phyloP scores from a whole-genome alignment of 2,797 vertebrate species.

The Enteromius fasciolatus region DNA sequence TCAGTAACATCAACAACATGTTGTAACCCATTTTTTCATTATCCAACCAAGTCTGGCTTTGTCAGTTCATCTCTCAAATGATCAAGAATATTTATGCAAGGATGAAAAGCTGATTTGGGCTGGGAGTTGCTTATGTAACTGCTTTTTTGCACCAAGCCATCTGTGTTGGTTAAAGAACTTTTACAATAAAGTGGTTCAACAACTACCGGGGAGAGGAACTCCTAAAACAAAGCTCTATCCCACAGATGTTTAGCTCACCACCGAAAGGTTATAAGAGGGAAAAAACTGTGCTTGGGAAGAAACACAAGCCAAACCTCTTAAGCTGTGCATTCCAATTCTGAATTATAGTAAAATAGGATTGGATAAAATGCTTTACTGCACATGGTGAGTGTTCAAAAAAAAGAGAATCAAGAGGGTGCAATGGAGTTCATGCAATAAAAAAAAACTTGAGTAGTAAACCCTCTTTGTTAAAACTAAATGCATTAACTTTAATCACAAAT shows the following conservation, averaged over 20 bases:
- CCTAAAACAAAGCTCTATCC: constrained; percentile 25
- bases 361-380: constrained; percentile 1
- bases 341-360: constrained; percentile 7
- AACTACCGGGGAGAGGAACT: background rate
- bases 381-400: constrained; percentile 12
- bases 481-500: background rate
- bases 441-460: background rate
- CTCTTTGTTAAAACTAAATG: background rate
- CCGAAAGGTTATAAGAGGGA: background rate
- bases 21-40: constrained; percentile 28
- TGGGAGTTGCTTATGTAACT: constrained; percentile 31
- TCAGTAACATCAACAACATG: constrained; percentile 39
- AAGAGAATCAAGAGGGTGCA: background rate
- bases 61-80: constrained; percentile 30
- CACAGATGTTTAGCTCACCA: constrained; percentile 27
- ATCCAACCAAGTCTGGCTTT: constrained; percentile 31
- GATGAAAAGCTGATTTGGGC: constrained; percentile 29
- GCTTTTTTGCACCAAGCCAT: constrained; percentile 32
- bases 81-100: constrained; percentile 27
- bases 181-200: constrained; percentile 14
- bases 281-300: background rate
- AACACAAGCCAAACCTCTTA: constrained; percentile 29
- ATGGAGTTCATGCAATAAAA: background rate
- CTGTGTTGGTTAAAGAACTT: constrained; percentile 20
- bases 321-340: constrained; percentile 15